Base-by-base conservation (phyloP, 2,888 invertebrate species). In the Chloromyia formosa region DNA sequence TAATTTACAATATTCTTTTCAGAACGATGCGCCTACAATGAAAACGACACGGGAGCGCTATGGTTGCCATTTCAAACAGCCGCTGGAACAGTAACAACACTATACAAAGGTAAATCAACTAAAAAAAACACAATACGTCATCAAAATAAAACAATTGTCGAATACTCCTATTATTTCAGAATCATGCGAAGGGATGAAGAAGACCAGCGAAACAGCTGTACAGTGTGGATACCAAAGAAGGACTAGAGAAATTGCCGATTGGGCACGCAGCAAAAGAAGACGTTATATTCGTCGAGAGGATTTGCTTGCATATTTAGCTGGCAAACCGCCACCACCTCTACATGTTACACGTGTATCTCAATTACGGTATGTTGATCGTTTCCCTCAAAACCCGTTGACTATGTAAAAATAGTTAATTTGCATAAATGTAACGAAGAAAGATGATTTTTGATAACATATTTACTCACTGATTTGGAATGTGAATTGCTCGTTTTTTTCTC, bases 51-150 rank as follows among this genome's bases (percentile, higher is more conserved):
- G 79, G 90, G 89, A 77, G 88, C 90, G 77, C 84, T 91, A 76
- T 93, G 93, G 93, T 84, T 92, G 82, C 92, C 93, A 80, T 93
- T 93, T 85, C 93, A 93, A 86, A 92, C 91, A 80, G 93, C 93
- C 80, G 93, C 93, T 80, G 91, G 92, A 75, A 91, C 92, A 78
- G 91, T 93, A 78, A 93, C 93, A 77, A 88, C 91, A 74, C 86
- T 93, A 78, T 93, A 93, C 84, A 93, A 92, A 91, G 93, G 93
- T 92, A 84, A 62, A 14, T 62, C 22, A 7, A 10, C 14, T 62
- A 12, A 20, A 7, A 16, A n/a, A 22, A 27, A 23, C 35, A 60
- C n/a, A 60, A 4, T n/a, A n/a, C 12, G 12, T 49, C 49, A n/a
- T 42, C 18, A 35, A 64, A 3, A 9, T 42, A n/a, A n/a, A n/a